Conservation (phyloP, 2,888 invertebrate species). For the Baronia brevicornis region DNA sequence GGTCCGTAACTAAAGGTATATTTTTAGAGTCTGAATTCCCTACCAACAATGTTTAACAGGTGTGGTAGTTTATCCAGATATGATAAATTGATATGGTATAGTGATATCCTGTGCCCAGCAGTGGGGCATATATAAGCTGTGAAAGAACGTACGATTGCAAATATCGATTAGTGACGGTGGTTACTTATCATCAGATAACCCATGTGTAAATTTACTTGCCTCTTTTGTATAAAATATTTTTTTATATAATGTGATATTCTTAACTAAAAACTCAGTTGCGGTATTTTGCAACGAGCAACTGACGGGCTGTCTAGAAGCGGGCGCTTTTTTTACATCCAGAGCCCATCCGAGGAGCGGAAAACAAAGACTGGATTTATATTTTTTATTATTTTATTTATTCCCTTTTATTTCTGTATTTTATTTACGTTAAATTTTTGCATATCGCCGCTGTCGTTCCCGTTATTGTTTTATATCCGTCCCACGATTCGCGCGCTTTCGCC, state of each 20-base stretch:
- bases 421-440: constrained; percentile 66
- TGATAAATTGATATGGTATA: no score
- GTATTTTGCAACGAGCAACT: constrained; percentile 28
- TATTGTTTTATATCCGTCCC: constrained; percentile 37
- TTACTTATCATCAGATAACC: no score
- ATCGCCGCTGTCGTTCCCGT: constrained; percentile 38
- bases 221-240: no score
- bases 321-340: constrained; percentile 71
- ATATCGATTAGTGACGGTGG: no score
- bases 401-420: constrained; percentile 60
- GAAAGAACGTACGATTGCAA: no score
- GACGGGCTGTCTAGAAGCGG: constrained; percentile 71
- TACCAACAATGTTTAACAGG: no score
- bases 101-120: no score
- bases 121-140: no score
- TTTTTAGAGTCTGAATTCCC: no score
- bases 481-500: constrained; percentile 42
- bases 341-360: constrained; percentile 68
- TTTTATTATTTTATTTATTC: constrained; percentile 73
- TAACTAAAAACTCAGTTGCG: constrained; percentile 28
- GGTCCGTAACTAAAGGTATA: no score
- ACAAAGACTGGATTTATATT: constrained; percentile 73
- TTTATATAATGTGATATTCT: constrained; percentile 7
- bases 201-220: no score
- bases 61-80: no score